These are phyloP conservation scores for Lochmaea crataegi DNA, from an alignment of 2,888 invertebrate species.

Conservation along the genomic window DNA sequence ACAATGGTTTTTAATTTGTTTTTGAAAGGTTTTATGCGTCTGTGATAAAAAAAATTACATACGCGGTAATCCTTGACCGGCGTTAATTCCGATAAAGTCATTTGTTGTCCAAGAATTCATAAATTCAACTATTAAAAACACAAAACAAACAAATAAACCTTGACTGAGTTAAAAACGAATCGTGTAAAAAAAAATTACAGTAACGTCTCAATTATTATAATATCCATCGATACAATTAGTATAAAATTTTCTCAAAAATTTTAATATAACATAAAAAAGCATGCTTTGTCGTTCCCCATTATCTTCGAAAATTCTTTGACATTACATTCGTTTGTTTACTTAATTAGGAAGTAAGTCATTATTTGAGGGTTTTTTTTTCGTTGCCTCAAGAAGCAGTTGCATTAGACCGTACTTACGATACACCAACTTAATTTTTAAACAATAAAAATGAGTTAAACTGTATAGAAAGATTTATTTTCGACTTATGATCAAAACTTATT, in stretches of 20 bases:
- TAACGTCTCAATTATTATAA: background rate
- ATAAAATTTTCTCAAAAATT: background rate
- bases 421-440: no score
- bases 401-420: no score
- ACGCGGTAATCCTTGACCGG: conserved; percentile 27
- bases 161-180: conserved; percentile 7
- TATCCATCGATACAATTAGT: background rate
- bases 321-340: background rate
- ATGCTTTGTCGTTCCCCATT: background rate
- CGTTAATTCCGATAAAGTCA: conserved; percentile 11
- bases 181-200: background rate
- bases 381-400: no score
- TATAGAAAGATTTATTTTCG: no score
- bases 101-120: conserved; percentile 2
- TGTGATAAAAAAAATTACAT: background rate
- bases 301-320: background rate
- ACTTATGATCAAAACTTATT: no score
- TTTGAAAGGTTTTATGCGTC: background rate
- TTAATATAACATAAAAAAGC: no score
- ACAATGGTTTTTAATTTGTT: background rate
- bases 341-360: no score
- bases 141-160: conserved; percentile 14
- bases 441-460: no score
- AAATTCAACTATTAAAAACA: background rate
- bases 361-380: no score